Conservation (phyloP, 2,113 vertebrate genomes). For the Hippolais icterina region DNA sequence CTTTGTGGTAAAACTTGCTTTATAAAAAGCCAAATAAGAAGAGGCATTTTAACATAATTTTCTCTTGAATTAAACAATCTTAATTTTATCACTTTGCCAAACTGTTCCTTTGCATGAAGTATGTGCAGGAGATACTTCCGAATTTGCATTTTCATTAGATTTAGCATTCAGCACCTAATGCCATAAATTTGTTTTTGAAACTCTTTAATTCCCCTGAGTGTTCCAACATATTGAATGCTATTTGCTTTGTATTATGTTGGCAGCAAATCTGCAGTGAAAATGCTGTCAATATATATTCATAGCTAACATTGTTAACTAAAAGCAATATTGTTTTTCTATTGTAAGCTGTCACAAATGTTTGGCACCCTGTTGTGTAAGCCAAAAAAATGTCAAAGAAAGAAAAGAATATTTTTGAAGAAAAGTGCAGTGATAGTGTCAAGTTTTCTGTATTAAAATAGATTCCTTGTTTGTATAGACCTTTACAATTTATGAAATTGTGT, state of each 20-base stretch:
- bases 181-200: constrained; percentile 80
- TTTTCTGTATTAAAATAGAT: constrained; percentile 50
- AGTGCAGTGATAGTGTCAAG: constrained; percentile 63
- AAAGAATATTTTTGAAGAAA: constrained; percentile 53
- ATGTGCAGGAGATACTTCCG: constrained; percentile 24
- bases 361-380: constrained; percentile 72
- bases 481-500: neutral
- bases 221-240: constrained; percentile 77
- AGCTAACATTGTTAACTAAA: constrained; percentile 85
- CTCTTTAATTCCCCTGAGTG: constrained; percentile 74
- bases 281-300: constrained; percentile 83
- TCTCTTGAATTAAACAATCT: constrained; percentile 46
- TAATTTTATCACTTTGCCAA: constrained; percentile 71
- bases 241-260: constrained; percentile 81
- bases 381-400: constrained; percentile 70
- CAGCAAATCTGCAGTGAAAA: constrained; percentile 74
- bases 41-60: constrained; percentile 43
- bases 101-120: constrained; percentile 57
- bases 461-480: constrained; percentile 27
- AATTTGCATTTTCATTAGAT: constrained; percentile 82
- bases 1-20: constrained; percentile 21
- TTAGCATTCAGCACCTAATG: constrained; percentile 76
- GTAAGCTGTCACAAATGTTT: constrained; percentile 77
- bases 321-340: constrained; percentile 83
- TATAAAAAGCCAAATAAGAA: constrained; percentile 17